Evolutionary conservation across 1,140 invertebrate species (phyloP).

Genomic region (Drosophila virilis): DNA sequence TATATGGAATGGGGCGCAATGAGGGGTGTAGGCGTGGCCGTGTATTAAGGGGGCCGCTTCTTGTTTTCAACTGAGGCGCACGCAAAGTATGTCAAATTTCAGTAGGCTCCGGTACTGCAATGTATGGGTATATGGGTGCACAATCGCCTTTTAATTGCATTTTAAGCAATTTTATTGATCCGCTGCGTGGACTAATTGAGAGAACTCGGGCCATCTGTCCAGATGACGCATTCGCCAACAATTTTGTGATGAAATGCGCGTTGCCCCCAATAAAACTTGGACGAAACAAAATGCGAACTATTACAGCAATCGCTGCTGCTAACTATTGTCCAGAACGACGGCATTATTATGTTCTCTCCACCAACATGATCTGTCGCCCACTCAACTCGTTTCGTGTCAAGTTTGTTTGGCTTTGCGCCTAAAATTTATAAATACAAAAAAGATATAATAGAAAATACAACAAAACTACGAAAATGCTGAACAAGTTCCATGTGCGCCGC

Average conservation of each 20-base stretch:
- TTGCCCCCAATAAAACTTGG: not conserved
- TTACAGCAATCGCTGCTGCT: constrained; percentile 8
- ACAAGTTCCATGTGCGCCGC: constrained; percentile 4
- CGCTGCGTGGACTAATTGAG: not conserved
- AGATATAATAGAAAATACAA: constrained; percentile 4
- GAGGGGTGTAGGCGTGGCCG: not conserved
- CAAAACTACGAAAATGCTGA: not conserved
- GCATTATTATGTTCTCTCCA: not conserved
- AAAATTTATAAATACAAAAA: constrained; percentile 18
- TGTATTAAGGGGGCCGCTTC: not conserved
- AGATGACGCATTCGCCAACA: constrained; percentile 19
- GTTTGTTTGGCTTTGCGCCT: constrained; percentile 23
- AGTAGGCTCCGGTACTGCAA: not conserved
- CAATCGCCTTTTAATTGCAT: not conserved
- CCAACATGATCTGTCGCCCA: constrained; percentile 38
- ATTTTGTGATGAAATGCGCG: constrained; percentile 23
- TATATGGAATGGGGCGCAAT: too few relatives aligned
- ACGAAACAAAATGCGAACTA: constrained; percentile 1
- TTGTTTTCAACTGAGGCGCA: constrained; percentile 22
- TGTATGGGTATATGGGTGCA: not conserved
- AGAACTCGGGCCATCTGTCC: constrained; percentile 12
- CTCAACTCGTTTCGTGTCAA: constrained; percentile 13
- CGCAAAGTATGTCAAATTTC: constrained; percentile 35
- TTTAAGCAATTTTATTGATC: constrained; percentile 39
- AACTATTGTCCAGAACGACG: constrained; percentile 13